These are phyloP conservation scores for Zaprionus davidi DNA, from an alignment of 1,140 invertebrate species.

Conservation along the genomic window DNA sequence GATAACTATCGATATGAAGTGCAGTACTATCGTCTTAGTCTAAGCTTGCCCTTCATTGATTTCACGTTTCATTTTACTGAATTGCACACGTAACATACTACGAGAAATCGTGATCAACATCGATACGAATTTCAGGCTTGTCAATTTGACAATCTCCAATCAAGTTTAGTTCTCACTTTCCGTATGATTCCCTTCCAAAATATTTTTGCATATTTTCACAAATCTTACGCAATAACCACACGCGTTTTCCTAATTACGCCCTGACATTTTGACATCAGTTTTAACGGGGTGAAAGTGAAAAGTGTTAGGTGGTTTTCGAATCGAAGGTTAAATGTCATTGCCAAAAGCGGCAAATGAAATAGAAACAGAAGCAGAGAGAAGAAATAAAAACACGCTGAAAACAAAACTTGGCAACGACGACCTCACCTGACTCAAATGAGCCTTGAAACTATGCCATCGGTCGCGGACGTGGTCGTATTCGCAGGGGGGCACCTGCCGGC, in stretches of 20 bases:
- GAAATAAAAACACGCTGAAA: conserved; percentile 18
- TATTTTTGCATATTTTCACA: background rate
- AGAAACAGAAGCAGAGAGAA: conserved; percentile 8
- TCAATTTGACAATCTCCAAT: too few species aligned
- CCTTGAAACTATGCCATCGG: conserved; percentile 56
- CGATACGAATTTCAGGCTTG: background rate
- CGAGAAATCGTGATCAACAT: background rate
- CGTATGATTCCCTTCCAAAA: background rate
- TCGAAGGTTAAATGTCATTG: conserved; percentile 44
- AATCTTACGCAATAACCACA: background rate
- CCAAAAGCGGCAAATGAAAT: conserved; percentile 41
- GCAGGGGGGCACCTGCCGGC: conserved; percentile 4
- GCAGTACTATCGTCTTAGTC: background rate
- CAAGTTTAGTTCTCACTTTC: background rate
- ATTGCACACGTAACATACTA: background rate
- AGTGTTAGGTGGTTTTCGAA: conserved; percentile 19
- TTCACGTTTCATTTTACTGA: background rate
- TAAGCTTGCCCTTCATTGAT: background rate
- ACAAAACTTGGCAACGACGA: conserved; percentile 51
- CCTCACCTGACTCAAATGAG: conserved; percentile 56
- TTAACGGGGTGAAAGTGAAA: conserved; percentile 30
- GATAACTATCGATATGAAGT: background rate
- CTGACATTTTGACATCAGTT: conserved; percentile 52
- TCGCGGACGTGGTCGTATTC: conserved; percentile 2
- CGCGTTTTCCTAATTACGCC: conserved; percentile 30